Base-by-base conservation (phyloP, 1,140 invertebrate genomes). In the Ostrea edulis region DNA sequence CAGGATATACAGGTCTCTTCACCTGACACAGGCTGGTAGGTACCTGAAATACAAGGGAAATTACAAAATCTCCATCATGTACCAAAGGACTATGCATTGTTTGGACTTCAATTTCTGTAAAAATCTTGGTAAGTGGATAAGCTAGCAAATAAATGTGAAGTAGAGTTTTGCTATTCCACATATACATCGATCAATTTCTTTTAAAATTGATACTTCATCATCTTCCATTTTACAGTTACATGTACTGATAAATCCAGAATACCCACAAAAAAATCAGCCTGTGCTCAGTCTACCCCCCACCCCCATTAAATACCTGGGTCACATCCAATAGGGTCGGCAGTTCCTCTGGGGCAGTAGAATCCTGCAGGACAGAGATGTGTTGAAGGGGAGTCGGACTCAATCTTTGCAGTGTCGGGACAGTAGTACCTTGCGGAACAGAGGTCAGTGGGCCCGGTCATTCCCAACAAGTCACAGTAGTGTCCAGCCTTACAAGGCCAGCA, bases 291-390 rank as follows among this genome's bases (percentile, higher is more conserved):
- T 29, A 22, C 29, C 29, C 11, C 29, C 20, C 4, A 9, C 52
- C 91, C 89, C 88, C 93, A 94, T 90, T 92, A 93, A 65, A 91
- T 82, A 51, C 93, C 93, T 68, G 90, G 90, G 25, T 92, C 90
- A 91, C 93, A 94, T 14, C 91, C 91, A 20, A 88, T 87, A 8
- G 91, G 90, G 68, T 90, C 85, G 51, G 90, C 91, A 17, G 94
- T 94, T 0, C 93, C 93, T 29, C 35, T 44, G 25, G 93, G 94
- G 82, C 94, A 94, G 87, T 94, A 94, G 87, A 93, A 93, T 14
- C 94, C 94, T 3, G 87, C 68, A 8, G 92, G 92, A 89, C 93
- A 94, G 11, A 90, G 68, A 52, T 92, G 91, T 25, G 89, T 71
- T 29, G 91, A 88, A 12, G 55, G 65, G 81, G 87, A 92, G 44